Evolutionary conservation across 2,113 vertebrate genomes (phyloP), one percentile per base, ranked within the genome.

Genomic region (Circaetus cinerascens): DNA sequence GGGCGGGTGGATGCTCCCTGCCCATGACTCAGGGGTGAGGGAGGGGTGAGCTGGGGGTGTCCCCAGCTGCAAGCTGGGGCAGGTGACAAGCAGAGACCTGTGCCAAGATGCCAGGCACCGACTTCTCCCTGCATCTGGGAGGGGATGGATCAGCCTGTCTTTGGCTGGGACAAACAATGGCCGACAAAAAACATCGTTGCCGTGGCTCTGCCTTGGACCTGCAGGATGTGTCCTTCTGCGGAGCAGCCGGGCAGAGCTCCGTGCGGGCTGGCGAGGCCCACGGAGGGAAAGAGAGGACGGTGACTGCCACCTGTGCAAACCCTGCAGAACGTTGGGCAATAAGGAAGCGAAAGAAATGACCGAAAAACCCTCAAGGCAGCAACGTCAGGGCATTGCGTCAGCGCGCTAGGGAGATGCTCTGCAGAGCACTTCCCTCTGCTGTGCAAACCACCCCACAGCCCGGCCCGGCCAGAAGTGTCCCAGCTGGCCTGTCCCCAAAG

Each of bases 281-380:
- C 7, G 2, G 80, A 64, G 6, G 19, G 23, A 38, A 71, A 18
- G 40, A 48, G 11, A 68, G 76, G 26, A 38, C 0, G 2, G 66
- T 32, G 46, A 21, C 32, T 63, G 73, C 64, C 83, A 76, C 76
- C 95, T 77, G 41, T 64, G 59, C 84, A 11, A 96, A 46, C 29
- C 25, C 75, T 8, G 7, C 2, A 1, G 75, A 41, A n/a, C 0
- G 5, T 87, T 97, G 89, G 73, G 93, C 91, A 97, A 97, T 89
- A 60, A 91, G 95, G 95, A 97, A 96, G 68, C 2, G 29, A 91
- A 73, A 93, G 34, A 75, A 94, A 75, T 60, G 80, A 78, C 91
- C 2, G 1, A 89, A 93, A 84, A 91, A 21, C 1, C 25, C 79
- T 46, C 68, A 59, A 81, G 94, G 89, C 89, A 55, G 80, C 76